Percentiles rank a stretch among this genome's conserved stretches.
These are phyloP conservation scores for Heliconius nattereri DNA, from an alignment of 1,140 invertebrate species.

Conservation along the genomic window DNA sequence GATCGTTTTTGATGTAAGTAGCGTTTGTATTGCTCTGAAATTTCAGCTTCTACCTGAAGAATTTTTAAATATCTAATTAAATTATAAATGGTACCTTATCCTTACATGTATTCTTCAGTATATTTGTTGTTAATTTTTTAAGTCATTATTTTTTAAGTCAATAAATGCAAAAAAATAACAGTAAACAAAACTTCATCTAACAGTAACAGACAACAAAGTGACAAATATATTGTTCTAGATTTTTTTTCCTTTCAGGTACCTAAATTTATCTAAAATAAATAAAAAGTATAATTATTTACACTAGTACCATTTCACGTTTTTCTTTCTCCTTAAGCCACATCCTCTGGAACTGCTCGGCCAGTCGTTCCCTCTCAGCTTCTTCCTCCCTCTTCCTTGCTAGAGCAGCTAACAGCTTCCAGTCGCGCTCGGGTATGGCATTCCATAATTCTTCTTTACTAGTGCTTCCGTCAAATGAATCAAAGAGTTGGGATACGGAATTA, in stretches of 20 bases:
- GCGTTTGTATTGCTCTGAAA: slow-evolving; percentile 57
- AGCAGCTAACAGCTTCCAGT: slow-evolving; percentile 64
- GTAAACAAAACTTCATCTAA: too few species aligned
- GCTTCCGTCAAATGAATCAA: slow-evolving; percentile 52
- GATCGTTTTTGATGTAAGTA: slow-evolving; percentile 59
- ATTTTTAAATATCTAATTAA: background rate
- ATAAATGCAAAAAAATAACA: too few species aligned
- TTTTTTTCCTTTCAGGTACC: too few species aligned
- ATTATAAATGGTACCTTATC: background rate
- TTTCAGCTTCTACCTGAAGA: slow-evolving; percentile 62
- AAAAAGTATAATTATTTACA: too few species aligned
- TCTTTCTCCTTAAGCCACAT: slow-evolving; percentile 70
- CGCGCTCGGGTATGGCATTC: slow-evolving; percentile 60
- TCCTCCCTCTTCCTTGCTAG: slow-evolving; percentile 66
- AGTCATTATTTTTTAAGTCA: too few species aligned
- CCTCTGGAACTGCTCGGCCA: slow-evolving; percentile 62
- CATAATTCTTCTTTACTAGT: slow-evolving; percentile 39
- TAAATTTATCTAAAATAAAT: too few species aligned
- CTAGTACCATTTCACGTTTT: slow-evolving; percentile 55
- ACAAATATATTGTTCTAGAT: too few species aligned
- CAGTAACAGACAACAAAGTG: too few species aligned
- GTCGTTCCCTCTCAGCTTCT: slow-evolving; percentile 55
- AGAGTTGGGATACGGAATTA: slow-evolving; percentile 48
- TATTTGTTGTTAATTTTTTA: too few species aligned
- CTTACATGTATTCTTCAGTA: too few species aligned